Base-by-base conservation (phyloP, 1,140 invertebrate species). In the Heliconius nattereri region DNA sequence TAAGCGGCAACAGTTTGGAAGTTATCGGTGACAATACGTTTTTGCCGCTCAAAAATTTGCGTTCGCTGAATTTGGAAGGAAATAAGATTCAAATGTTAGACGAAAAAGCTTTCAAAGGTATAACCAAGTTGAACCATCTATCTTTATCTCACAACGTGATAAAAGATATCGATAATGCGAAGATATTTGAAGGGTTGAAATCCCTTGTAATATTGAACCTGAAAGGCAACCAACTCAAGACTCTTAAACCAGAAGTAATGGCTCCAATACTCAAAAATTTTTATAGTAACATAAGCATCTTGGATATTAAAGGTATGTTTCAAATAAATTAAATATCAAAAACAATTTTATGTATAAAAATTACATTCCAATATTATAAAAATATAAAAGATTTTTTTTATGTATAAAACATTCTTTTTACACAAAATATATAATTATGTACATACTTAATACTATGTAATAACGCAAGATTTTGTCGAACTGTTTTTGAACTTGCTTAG, bases 11-110 rank as follows among this genome's bases (percentile, higher is more conserved):
- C 86, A 92, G 94, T 78, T 95, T 98, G 37, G 95, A 96, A 73
- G 96, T 97, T 76, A 95, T 98, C 70, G 96, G 96, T 1, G 97
- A 97, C 37, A 95, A 96, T 54, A 97, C 96, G 16, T 98, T 98
- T 92, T 92, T 96, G 7, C 97, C 97, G 79, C 94, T 98, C 82
- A 95, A 84, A 95, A 96, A 90, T 84, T 86, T 98, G 0, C 92
- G 95, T 77, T 96, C 97, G 32, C 92, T 98, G 70, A 95, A 97
- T 84, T 92, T 98, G 79, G 96, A 96, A 85, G 95, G 96, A 73
- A 98, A 98, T 92, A 95, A 95, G 73, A 92, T 95, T 75, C 90
- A 96, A 87, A 95, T 96, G 85, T 95, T 98, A 16, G 96, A 96
- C 60, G 95, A 96, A 16, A 96, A 96, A 75, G 97, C 97, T 11